Percentiles rank a stretch among this genome's conserved stretches.
phyloP scores from a whole-genome alignment of 1,140 invertebrate genomes.

The Saxidomus purpurata region DNA sequence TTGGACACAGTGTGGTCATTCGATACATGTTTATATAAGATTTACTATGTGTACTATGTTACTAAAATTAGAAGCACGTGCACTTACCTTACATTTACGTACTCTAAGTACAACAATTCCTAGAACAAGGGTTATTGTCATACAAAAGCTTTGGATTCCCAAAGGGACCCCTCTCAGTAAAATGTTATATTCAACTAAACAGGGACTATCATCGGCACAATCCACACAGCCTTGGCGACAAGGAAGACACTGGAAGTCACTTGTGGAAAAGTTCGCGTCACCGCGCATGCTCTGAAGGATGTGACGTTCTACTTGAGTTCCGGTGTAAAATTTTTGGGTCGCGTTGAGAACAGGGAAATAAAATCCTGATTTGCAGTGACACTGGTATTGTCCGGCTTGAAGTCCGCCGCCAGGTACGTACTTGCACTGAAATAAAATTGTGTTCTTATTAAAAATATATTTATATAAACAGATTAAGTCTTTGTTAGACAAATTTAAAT shows the following conservation, averaged over 20 bases:
- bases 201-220: constrained; percentile 88
- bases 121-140: constrained; percentile 91
- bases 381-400: constrained; percentile 79
- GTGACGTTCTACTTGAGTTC: constrained; percentile 79
- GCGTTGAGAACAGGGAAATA: constrained; percentile 75
- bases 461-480: too few relatives aligned
- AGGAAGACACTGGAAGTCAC: constrained; percentile 88
- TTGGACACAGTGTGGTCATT: too few relatives aligned
- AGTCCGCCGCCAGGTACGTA: constrained; percentile 76
- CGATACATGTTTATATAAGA: too few relatives aligned
- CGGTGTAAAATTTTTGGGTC: constrained; percentile 79
- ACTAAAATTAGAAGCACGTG: too few relatives aligned
- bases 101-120: constrained; percentile 91
- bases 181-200: constrained; percentile 88
- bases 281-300: constrained; percentile 44
- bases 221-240: constrained; percentile 88
- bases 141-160: constrained; percentile 91
- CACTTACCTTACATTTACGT: constrained; percentile 91
- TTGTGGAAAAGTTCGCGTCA: constrained; percentile 60
- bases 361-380: constrained; percentile 81
- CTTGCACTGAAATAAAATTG: constrained; percentile 80
- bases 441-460: too few relatives aligned
- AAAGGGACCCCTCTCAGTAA: constrained; percentile 90
- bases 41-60: too few relatives aligned
- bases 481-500: too few relatives aligned